Evolutionary conservation across 2,888 invertebrate species (phyloP).

Genomic region (Hydroisotoma schaefferi): DNA sequence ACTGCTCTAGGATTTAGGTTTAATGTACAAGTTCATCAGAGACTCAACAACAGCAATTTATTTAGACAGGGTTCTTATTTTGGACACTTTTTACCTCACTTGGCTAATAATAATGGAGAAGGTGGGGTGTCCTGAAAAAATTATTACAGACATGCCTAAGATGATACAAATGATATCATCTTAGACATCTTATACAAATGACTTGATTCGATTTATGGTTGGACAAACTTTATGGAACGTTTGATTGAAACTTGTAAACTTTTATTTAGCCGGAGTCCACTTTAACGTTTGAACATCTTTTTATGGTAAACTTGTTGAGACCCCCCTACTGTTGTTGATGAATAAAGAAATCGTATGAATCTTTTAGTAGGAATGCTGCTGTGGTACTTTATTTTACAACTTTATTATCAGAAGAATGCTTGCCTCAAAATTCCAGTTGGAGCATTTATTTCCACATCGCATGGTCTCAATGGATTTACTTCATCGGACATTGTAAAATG

Average conservation of each 20-base stretch:
- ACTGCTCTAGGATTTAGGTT: no score
- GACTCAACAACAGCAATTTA: no score
- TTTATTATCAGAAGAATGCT: background rate
- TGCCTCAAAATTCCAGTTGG: no score
- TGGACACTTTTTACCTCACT: constrained; percentile 15
- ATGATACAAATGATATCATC: no score
- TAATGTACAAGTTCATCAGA: no score
- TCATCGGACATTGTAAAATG: no score
- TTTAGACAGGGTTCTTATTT: constrained; percentile 16
- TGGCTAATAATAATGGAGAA: constrained; percentile 7
- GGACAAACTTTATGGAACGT: constrained; percentile 36
- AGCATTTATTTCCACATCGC: no score
- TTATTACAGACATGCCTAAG: constrained; percentile 7
- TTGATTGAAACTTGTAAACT: constrained; percentile 27
- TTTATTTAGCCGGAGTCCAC: constrained; percentile 8
- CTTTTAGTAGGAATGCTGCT: constrained; percentile 1
- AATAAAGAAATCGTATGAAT: constrained; percentile 4
- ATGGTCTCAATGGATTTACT: no score
- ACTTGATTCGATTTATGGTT: constrained; percentile 15
- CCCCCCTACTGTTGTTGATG: constrained; percentile 32
- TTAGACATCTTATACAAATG: background rate
- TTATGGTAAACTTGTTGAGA: constrained; percentile 33
- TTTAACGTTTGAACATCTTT: constrained; percentile 12
- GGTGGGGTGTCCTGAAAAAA: constrained; percentile 19
- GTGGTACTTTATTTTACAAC: constrained; percentile 4